These are phyloP conservation scores for Sebastes schlegelii DNA, from an alignment of 2,113 vertebrate genomes.

Conservation along the genomic window DNA sequence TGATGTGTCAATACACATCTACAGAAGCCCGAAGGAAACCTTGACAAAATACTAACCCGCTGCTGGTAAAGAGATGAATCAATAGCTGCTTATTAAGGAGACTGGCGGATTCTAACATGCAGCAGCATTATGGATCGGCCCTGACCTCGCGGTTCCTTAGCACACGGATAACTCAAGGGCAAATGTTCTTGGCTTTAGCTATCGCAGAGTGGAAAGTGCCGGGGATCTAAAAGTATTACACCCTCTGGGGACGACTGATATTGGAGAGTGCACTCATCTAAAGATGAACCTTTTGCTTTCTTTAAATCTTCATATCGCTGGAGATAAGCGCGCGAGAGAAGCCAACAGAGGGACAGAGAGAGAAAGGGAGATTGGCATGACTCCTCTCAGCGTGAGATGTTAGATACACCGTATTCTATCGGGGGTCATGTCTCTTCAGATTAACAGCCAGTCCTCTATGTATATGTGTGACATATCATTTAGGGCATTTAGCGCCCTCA, in stretches of 20 bases:
- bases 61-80: constrained; percentile 17
- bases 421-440: constrained; percentile 38
- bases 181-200: constrained; percentile 34
- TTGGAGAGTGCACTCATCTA: constrained; percentile 46
- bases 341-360: constrained; percentile 21
- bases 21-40: constrained; percentile 10
- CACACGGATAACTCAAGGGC: constrained; percentile 14
- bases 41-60: not conserved
- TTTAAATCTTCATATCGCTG: constrained; percentile 41
- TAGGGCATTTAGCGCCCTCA: constrained; percentile 39
- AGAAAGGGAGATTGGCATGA: constrained; percentile 19
- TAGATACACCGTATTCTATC: constrained; percentile 17
- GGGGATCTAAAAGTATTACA: constrained; percentile 48
- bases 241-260: constrained; percentile 43
- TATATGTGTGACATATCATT: constrained; percentile 37
- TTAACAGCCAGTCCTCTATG: constrained; percentile 28
- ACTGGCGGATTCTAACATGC: not conserved
- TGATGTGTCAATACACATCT: constrained; percentile 11
- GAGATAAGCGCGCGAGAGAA: constrained; percentile 31
- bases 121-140: not conserved
- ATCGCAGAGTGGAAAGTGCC: constrained; percentile 24
- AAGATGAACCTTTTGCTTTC: constrained; percentile 54
- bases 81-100: constrained; percentile 16
- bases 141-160: constrained; percentile 16
- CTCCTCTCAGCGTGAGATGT: constrained; percentile 24